Evolutionary conservation across 2,797 vertebrate genomes (phyloP), one percentile per base, ranked within the genome.

Genomic region (Coilia nasus): DNA sequence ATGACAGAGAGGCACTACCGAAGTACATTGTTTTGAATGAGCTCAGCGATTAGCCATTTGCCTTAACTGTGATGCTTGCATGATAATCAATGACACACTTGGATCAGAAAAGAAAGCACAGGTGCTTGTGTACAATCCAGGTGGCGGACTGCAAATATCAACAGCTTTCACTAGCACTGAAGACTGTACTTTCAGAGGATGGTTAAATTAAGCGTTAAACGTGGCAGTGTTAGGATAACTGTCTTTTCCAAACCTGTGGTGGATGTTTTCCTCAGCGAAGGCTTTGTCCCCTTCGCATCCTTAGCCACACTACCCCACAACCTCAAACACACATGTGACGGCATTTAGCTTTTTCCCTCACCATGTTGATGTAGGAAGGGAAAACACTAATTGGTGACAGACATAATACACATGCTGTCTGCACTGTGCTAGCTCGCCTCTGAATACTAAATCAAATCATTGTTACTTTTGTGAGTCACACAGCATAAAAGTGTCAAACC

Each of bases 341-440:
- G 35, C 6, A 21, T 44, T 78, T 21, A 41, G 17, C 71, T 31
- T 31, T 78, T n/a, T 44, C 50, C 35, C 71, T 44, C 71, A 6
- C 23, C 17, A 25, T 78, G 71, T 78, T 78, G 71, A 41, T 78
- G 71, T 19, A 10, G 67, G 28, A 62, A 56, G 85, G 71, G 41
- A 59, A 86, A 64, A 89, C 31, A 56, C 88, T 86, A 87, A 87
- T 89, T 89, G 87, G 86, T 82, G 60, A 83, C 88, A 90, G 84
- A 86, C 82, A 86, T 64, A 83, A 86, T 78, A 86, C 35, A 85
- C 64, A 67, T 82, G 78, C 54, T 44, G 75, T 31, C 15, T 35
- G 67, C 25, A 86, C 19, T 14, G 6, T 23, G 67, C 81, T 21
- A 46, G 15, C 47, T 35, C 50, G 81, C 57, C 67, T 75, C 81